Percentiles rank a stretch among this genome's conserved stretches.
phyloP scores from a whole-genome alignment of 2,797 vertebrate genomes.

The Acanthurus tractus region DNA sequence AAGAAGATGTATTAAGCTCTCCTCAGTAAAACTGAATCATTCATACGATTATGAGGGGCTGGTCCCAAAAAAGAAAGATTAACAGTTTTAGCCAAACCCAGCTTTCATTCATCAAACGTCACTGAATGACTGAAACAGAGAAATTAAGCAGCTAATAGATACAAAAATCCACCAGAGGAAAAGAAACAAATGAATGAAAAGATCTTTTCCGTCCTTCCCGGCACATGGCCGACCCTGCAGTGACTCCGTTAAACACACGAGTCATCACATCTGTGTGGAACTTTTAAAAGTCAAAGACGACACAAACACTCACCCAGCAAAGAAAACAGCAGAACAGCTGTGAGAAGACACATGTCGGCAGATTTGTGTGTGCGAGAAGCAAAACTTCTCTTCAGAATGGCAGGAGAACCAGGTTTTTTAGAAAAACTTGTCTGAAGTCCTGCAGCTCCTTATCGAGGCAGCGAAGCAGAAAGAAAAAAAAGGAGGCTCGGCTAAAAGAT shows the following conservation, averaged over 20 bases:
- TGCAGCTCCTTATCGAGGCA: background rate
- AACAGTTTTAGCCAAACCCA: too few relatives aligned
- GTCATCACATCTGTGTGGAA: background rate
- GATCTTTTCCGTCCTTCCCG: background rate
- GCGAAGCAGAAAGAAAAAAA: background rate
- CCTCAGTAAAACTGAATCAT: too few relatives aligned
- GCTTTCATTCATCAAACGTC: too few relatives aligned
- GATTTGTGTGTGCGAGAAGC: constrained; percentile 33
- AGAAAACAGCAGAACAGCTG: constrained; percentile 64
- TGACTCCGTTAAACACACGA: background rate
- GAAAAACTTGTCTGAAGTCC: constrained; percentile 3
- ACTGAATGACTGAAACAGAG: background rate
- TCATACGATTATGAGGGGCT: too few relatives aligned
- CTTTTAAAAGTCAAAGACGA: background rate
- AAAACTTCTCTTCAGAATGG: background rate
- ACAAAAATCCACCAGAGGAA: background rate
- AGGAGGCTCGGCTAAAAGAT: background rate
- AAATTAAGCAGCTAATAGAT: background rate
- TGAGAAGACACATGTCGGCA: constrained; percentile 76
- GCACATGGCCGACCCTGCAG: background rate
- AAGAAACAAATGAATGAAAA: background rate
- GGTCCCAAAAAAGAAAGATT: too few relatives aligned
- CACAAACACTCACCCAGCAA: constrained; percentile 80
- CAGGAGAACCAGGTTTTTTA: background rate
- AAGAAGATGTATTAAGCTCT: too few relatives aligned